phyloP scores from a whole-genome alignment of 1,140 invertebrate species.

The Stegodyphus mimosarum region DNA sequence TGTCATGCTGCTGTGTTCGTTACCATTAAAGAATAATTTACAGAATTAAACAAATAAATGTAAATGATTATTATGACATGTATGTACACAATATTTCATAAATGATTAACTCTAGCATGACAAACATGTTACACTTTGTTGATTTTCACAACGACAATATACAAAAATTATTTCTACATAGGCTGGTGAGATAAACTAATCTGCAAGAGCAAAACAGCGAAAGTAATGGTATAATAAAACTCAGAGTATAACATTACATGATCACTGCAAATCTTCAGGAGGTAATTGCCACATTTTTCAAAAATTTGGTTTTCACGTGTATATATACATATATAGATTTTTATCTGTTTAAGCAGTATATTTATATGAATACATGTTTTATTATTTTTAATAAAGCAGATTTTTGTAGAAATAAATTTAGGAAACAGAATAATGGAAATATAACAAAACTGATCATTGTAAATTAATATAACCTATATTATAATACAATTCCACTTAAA shows the following conservation, averaged over 20 bases:
- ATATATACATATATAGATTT: not conserved
- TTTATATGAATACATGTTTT: not conserved
- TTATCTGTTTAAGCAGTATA: not conserved
- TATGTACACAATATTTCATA: slow-evolving; percentile 52
- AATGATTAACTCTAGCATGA: slow-evolving; percentile 26
- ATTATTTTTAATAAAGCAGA: not conserved
- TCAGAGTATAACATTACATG: not conserved
- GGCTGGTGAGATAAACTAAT: not conserved
- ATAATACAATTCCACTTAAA: not conserved
- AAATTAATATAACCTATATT: not conserved
- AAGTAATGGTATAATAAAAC: slow-evolving; percentile 6
- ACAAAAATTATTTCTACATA: slow-evolving; percentile 45
- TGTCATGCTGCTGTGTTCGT: too few species aligned
- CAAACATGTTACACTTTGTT: slow-evolving; percentile 15
- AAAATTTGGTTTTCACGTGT: not conserved
- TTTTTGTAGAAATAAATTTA: not conserved
- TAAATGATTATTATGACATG: too few species aligned
- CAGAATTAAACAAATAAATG: too few species aligned
- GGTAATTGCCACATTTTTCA: not conserved
- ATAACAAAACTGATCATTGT: not conserved
- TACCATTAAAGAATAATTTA: too few species aligned
- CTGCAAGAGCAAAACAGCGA: slow-evolving; percentile 2
- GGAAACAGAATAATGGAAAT: not conserved
- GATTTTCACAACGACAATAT: slow-evolving; percentile 29
- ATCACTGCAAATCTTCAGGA: not conserved